Conservation (phyloP, 2,113 vertebrate genomes). For the Pitta sordida region DNA sequence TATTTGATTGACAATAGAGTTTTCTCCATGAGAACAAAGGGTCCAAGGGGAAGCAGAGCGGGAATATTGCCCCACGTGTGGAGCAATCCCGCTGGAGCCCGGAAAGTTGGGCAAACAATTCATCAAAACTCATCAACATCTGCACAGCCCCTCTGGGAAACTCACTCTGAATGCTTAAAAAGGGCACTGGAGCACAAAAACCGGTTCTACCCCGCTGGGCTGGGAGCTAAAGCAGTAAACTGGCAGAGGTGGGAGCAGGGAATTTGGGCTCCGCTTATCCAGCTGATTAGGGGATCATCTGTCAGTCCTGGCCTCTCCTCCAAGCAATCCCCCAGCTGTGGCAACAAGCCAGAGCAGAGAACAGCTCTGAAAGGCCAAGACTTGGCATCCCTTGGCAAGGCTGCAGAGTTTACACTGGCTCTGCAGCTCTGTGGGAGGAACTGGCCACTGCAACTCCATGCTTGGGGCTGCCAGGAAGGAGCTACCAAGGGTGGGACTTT, state of each 20-base stretch:
- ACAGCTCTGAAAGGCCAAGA: not conserved
- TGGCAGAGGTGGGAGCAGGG: not conserved
- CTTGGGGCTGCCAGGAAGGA: not conserved
- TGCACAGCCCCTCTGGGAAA: not conserved
- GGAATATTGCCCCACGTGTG: fast-evolving
- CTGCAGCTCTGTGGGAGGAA: not conserved
- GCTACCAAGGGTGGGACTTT: not conserved
- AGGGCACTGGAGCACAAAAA: not conserved
- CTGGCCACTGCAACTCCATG: fast-evolving
- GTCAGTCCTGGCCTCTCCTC: constrained; percentile 31
- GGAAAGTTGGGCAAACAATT: not conserved
- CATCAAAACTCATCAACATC: constrained; percentile 7
- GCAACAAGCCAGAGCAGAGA: not conserved
- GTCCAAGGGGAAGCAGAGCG: not conserved
- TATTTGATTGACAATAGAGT: not conserved
- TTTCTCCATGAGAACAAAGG: not conserved
- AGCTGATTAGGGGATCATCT: constrained; percentile 50
- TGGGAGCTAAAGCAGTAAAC: constrained; percentile 36
- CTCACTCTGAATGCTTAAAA: not conserved
- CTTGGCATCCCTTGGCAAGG: not conserved
- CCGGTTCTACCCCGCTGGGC: not conserved
- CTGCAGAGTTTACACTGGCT: not conserved
- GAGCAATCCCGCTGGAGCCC: not conserved
- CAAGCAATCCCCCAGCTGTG: not conserved
- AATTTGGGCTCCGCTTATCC: constrained; percentile 21